phyloP scores from a whole-genome alignment of 2,113 vertebrate genomes.

The Otocyon megalotis region DNA sequence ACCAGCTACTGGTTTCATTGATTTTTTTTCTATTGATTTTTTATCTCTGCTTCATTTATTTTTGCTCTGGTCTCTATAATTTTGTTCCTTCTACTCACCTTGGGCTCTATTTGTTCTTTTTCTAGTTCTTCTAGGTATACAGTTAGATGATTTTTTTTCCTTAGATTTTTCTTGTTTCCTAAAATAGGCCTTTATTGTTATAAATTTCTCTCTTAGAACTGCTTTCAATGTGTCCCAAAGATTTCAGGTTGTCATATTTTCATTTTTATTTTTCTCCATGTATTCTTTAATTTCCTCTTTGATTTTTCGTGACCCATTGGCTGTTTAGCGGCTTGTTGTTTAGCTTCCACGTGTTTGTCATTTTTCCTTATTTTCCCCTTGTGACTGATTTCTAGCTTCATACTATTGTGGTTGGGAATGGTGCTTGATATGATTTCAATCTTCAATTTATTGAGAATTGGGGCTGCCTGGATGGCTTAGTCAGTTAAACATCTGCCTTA shows the following conservation, averaged over 20 bases:
- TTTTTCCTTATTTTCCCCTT: neutral
- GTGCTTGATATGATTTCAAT: neutral
- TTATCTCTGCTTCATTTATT: neutral
- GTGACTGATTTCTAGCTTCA: neutral
- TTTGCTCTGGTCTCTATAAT: neutral
- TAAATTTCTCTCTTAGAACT: neutral
- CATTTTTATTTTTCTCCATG: neutral
- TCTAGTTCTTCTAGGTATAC: neutral
- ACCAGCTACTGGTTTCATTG: neutral
- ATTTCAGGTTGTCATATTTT: neutral
- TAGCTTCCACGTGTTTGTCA: neutral
- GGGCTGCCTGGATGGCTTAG: too few species aligned
- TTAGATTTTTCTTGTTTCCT: neutral
- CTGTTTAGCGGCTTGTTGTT: neutral
- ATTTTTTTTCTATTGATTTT: neutral
- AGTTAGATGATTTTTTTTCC: neutral
- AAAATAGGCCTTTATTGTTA: neutral
- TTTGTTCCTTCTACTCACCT: neutral
- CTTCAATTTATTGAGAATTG: neutral
- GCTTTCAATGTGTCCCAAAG: neutral
- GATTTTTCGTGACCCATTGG: neutral
- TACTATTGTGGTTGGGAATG: neutral
- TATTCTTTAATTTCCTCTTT: neutral
- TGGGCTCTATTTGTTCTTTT: neutral
- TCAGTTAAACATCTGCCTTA: too few species aligned